Conservation (phyloP, 2,113 vertebrate species). For the Microtus oregoni region DNA sequence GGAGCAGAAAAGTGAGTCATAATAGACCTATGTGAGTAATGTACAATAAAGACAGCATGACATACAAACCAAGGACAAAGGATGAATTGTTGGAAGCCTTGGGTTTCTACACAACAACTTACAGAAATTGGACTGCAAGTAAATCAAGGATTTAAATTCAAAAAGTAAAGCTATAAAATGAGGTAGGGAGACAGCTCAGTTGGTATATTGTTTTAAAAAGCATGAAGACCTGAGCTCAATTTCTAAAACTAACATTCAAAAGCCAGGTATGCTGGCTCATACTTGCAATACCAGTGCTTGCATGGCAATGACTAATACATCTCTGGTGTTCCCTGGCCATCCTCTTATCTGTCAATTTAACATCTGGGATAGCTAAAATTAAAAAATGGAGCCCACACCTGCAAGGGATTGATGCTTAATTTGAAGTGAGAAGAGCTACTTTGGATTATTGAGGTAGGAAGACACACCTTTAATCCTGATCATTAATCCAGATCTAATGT, state of each 20-base stretch:
- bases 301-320: background rate
- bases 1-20: background rate
- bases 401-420: background rate
- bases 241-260: background rate
- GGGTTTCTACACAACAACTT: constrained; percentile 21
- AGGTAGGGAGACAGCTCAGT: background rate
- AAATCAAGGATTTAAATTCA: background rate
- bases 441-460: background rate
- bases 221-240: background rate
- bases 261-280: background rate
- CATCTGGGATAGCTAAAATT: background rate
- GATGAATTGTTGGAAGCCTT: background rate
- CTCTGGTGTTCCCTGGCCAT: background rate
- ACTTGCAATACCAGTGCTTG: background rate
- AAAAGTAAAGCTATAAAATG: constrained; percentile 22
- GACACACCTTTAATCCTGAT: background rate
- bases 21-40: background rate
- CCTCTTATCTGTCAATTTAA: background rate
- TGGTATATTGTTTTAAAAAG: no score
- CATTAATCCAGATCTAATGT: background rate
- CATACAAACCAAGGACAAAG: constrained; percentile 50
- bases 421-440: background rate
- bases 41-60: background rate
- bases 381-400: background rate
- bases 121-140: constrained; percentile 13